phyloP scores from a whole-genome alignment of 30 jellyfish, hydroid and myxozoan genomes.

The Mastigias papua region DNA sequence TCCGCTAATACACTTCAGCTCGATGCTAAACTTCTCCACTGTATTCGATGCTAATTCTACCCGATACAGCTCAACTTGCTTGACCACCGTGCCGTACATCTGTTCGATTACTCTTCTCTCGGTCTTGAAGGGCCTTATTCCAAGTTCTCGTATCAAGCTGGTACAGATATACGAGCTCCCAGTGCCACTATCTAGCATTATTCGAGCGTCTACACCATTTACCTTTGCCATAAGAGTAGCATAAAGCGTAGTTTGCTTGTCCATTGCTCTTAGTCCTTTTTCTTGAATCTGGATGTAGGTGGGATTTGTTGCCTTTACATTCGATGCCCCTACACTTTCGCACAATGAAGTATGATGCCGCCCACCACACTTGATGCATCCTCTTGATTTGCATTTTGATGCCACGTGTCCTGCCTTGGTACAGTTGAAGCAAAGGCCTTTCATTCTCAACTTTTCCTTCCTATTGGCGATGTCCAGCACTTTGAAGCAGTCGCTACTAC shows the following conservation, averaged over 20 bases:
- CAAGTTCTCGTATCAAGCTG: no score
- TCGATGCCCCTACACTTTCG: background rate
- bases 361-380: background rate
- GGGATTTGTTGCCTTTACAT: no score
- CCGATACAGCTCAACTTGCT: no score
- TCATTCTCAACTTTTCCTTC: background rate
- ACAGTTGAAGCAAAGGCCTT: constrained; percentile 76
- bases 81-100: no score
- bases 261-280: constrained; percentile 10
- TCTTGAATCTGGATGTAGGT: constrained; percentile 17
- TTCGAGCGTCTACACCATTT: constrained; percentile 40
- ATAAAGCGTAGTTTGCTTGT: constrained; percentile 25
- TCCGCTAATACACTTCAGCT: constrained; percentile 32
- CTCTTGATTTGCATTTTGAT: no score
- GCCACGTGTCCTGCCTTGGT: constrained; percentile 59
- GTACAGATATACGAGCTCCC: constrained; percentile 30
- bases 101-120: constrained; percentile 51
- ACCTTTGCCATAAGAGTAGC: constrained; percentile 43
- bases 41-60: constrained; percentile 14
- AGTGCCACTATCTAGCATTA: constrained; percentile 42
- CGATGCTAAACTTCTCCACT: constrained; percentile 16
- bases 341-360: background rate
- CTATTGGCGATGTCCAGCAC: background rate
- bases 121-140: constrained; percentile 25
- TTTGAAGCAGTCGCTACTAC: background rate